Percentiles rank a stretch among this genome's conserved stretches.
These are phyloP conservation scores for Ptychoptera albimana DNA, from an alignment of 2,888 invertebrate species.

Conservation along the genomic window DNA sequence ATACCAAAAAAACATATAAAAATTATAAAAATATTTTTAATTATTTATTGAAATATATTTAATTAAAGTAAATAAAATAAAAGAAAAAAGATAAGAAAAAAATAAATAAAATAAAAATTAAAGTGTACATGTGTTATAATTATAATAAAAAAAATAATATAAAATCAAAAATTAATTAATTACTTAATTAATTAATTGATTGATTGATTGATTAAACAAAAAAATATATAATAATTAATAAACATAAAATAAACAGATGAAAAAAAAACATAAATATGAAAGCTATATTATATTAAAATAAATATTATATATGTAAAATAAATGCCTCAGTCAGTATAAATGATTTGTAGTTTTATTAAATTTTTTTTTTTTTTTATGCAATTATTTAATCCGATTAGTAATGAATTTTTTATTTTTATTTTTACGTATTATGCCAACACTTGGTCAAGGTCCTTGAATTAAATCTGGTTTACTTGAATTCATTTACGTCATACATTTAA, in stretches of 20 bases:
- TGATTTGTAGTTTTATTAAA: conserved; percentile 4
- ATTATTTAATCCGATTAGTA: background rate
- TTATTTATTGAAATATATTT: background rate
- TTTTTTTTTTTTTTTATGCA: background rate
- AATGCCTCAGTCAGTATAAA: conserved; percentile 34
- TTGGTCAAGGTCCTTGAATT: too few species aligned
- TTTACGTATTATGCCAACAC: too few species aligned
- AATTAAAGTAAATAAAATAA: conserved; percentile 5
- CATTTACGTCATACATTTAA: too few species aligned
- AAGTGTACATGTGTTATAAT: conserved; percentile 5
- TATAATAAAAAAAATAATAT: conserved; percentile 1
- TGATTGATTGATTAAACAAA: too few species aligned
- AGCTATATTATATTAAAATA: conserved; percentile 9
- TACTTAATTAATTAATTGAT: too few species aligned
- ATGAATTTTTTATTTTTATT: background rate
- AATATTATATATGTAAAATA: conserved; percentile 19
- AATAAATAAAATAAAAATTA: conserved; percentile 14
- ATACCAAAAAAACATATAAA: too few species aligned
- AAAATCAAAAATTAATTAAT: background rate
- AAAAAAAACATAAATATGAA: conserved; percentile 1
- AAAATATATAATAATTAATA: too few species aligned
- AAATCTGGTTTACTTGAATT: too few species aligned
- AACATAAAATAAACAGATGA: conserved; percentile 1
- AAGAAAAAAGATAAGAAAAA: conserved; percentile 17
- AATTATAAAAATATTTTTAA: too few species aligned